Evolutionary conservation across 2,113 vertebrate species (phyloP).

Genomic region (Laticauda colubrina): DNA sequence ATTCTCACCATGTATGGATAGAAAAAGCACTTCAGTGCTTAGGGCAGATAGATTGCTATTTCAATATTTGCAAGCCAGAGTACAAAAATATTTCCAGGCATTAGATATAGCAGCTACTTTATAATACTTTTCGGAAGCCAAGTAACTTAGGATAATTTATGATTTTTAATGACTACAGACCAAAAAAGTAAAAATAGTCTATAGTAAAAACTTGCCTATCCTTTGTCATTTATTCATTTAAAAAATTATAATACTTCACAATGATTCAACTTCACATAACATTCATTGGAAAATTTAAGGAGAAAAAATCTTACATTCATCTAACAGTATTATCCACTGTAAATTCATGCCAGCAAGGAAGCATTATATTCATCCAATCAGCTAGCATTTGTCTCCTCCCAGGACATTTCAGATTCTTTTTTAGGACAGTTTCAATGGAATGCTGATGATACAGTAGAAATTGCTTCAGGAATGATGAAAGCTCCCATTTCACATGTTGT

Average conservation of each 20-base stretch:
- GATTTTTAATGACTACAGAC: slow-evolving; percentile 53
- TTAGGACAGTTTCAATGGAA: slow-evolving; percentile 52
- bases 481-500: background rate
- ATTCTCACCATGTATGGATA: slow-evolving; percentile 29
- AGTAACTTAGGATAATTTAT: slow-evolving; percentile 56
- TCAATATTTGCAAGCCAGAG: slow-evolving; percentile 30
- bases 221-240: slow-evolving; percentile 64
- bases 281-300: slow-evolving; percentile 41
- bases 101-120: slow-evolving; percentile 29
- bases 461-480: slow-evolving; percentile 20
- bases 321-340: slow-evolving; percentile 65
- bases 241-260: slow-evolving; percentile 50
- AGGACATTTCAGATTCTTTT: slow-evolving; percentile 66
- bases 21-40: background rate
- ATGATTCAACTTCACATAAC: slow-evolving; percentile 61
- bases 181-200: slow-evolving; percentile 29
- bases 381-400: slow-evolving; percentile 68
- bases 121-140: slow-evolving; percentile 40
- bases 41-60: slow-evolving; percentile 11
- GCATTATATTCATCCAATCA: slow-evolving; percentile 58
- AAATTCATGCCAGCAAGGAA: slow-evolving; percentile 61
- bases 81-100: slow-evolving; percentile 19
- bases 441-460: slow-evolving; percentile 33
- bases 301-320: slow-evolving; percentile 52
- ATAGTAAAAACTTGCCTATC: slow-evolving; percentile 60